phyloP scores from a whole-genome alignment of 1,140 invertebrate genomes.

The Trigoniulus corallinus region DNA sequence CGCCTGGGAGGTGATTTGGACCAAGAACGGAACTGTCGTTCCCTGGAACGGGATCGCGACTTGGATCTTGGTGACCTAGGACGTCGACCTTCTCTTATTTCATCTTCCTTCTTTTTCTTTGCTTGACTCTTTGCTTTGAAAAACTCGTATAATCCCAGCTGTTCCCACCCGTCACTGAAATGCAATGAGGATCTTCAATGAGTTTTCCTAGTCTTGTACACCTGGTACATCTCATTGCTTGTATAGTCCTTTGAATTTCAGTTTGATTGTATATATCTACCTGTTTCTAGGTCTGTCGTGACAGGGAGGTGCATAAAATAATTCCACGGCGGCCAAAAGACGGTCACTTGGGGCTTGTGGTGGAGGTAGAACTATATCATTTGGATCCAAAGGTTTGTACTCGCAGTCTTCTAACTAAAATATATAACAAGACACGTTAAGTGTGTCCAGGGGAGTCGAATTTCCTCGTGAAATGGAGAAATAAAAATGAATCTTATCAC shows the following conservation, averaged over 20 bases:
- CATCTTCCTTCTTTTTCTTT: constrained; percentile 73
- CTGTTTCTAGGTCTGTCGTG: constrained; percentile 86
- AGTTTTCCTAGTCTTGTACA: not conserved
- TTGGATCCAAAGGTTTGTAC: constrained; percentile 77
- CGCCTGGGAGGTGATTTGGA: constrained; percentile 36
- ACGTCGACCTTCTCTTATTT: constrained; percentile 48
- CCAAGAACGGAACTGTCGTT: constrained; percentile 18
- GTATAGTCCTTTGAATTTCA: not conserved
- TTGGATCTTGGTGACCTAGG: constrained; percentile 57
- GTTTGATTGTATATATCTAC: constrained; percentile 32
- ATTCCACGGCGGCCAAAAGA: constrained; percentile 77
- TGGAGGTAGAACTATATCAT: constrained; percentile 73
- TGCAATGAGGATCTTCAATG: not conserved
- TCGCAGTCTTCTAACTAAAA: constrained; percentile 66
- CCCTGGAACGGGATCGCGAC: constrained; percentile 40
- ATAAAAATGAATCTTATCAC: constrained; percentile 24
- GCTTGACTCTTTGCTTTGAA: constrained; percentile 88
- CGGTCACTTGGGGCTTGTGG: constrained; percentile 84
- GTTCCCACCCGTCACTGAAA: constrained; percentile 89
- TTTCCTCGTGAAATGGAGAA: not conserved
- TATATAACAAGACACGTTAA: constrained; percentile 13
- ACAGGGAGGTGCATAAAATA: constrained; percentile 82
- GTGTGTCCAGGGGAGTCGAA: not conserved
- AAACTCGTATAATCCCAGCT: constrained; percentile 90
- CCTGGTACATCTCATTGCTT: no score